Evolutionary conservation across 2,888 invertebrate species (phyloP).

Genomic region (Bembecia ichneumoniformis): DNA sequence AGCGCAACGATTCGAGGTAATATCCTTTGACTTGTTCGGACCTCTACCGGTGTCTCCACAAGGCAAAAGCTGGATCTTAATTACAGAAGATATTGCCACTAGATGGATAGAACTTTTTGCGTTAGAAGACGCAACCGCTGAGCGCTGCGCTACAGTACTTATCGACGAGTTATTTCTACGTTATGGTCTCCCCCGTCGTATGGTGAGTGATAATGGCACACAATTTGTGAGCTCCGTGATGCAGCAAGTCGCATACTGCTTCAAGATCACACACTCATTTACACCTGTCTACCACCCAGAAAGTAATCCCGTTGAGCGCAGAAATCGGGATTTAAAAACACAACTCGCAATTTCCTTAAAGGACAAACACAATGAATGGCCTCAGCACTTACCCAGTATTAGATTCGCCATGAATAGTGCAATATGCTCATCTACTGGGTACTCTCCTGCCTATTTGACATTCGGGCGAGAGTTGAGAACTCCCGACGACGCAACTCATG

Average conservation of each 20-base stretch:
- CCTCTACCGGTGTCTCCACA: slow-evolving; percentile 8
- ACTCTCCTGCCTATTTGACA: neutral
- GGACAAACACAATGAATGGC: neutral
- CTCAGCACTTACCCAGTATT: neutral
- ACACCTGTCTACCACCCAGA: slow-evolving; percentile 11
- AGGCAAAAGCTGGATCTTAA: slow-evolving; percentile 14
- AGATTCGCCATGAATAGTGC: slow-evolving; percentile 1
- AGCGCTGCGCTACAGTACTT: slow-evolving; percentile 10
- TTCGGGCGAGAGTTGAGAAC: neutral
- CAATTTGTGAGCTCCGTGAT: slow-evolving; percentile 14
- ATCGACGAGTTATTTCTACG: slow-evolving; percentile 15
- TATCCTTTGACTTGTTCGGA: slow-evolving; percentile 17
- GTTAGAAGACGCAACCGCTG: slow-evolving; percentile 15
- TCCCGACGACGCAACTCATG: neutral
- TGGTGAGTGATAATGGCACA: slow-evolving; percentile 28
- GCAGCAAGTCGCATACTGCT: slow-evolving; percentile 9
- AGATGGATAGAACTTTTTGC: slow-evolving; percentile 11
- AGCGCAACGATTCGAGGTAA: slow-evolving; percentile 21
- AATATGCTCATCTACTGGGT: neutral
- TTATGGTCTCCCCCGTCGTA: slow-evolving; percentile 20
- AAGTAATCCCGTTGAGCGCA: slow-evolving; percentile 24
- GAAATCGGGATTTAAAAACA: slow-evolving; percentile 21
- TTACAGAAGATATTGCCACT: slow-evolving; percentile 12
- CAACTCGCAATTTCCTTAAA: slow-evolving; percentile 5
- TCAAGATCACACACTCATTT: slow-evolving; percentile 8